Evolutionary conservation across 2,888 invertebrate genomes (phyloP).

Genomic region (Chymomyza caudatula): DNA sequence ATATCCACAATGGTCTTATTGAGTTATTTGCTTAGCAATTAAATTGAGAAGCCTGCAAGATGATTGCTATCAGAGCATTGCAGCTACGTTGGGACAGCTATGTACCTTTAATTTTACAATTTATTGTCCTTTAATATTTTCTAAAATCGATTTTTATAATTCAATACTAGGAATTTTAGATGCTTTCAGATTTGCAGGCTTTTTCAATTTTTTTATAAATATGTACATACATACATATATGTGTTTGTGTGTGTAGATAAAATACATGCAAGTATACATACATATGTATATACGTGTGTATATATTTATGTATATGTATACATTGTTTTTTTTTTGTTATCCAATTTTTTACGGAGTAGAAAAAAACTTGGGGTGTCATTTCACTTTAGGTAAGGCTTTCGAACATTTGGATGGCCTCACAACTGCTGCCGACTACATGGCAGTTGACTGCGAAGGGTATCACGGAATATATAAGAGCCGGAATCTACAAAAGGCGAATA

Average conservation of each 20-base stretch:
- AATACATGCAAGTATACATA: neutral
- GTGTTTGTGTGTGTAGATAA: too few relatives aligned
- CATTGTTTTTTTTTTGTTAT: conserved; percentile 33
- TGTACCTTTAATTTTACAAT: too few relatives aligned
- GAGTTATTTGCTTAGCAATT: too few relatives aligned
- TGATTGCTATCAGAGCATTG: too few relatives aligned
- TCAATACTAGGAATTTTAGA: conserved; percentile 67
- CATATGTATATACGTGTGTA: neutral
- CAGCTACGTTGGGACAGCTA: too few relatives aligned
- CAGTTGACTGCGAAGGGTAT: conserved; percentile 39
- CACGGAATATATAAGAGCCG: neutral
- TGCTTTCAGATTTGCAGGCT: conserved; percentile 64
- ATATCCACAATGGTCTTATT: too few relatives aligned
- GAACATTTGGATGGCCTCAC: conserved; percentile 22
- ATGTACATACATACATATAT: neutral
- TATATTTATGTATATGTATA: neutral
- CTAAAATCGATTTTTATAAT: conserved; percentile 68
- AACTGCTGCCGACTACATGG: neutral
- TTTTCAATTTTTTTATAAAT: conserved; percentile 22
- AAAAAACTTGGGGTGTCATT: conserved; percentile 57
- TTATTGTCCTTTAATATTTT: neutral
- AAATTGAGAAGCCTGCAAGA: too few relatives aligned
- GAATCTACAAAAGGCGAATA: conserved; percentile 2
- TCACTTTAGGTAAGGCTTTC: conserved; percentile 15
- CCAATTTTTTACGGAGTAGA: conserved; percentile 62